Evolutionary conservation across 2,888 invertebrate genomes (phyloP), one percentile per base, ranked within the genome.

Genomic region (Drosophila mimetica): DNA sequence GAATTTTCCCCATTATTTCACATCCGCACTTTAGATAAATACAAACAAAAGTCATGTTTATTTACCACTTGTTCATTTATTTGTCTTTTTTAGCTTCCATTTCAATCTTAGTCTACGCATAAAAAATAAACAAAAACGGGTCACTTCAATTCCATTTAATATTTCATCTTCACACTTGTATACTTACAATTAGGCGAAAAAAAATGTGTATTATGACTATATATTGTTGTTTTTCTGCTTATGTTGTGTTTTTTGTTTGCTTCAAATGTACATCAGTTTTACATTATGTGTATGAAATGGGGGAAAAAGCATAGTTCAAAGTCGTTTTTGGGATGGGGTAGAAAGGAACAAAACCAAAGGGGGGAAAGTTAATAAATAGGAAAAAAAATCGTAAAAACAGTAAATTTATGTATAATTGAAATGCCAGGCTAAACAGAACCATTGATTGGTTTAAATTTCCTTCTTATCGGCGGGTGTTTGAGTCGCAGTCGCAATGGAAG

Each of bases 131-230:
- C 66, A 55, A 58, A 66, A 59, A 55, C 30, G 57, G 57, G 46
- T 34, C 44, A 52, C 72, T 76, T 71, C 42, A 59, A 57, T 58
- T 76, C 48, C 65, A 71, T 71, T 70, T 51, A 63, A 63, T 63
- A 54, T 50, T 66, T 70, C 44, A 52, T 61, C 52, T 63, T 63
- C 47, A 41, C 36, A 70, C 34, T 48, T 63, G 54, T 47, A 57
- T 46, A 54, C 76, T 79, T 82, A 76, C 53, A 74, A 77, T 41
- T 65, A 57, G 63, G 60, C 48, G 57, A 67, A 52, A 59, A 74
- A 70, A 57, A 54, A 51, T 14, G 39, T 54, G 18, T 57, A 46
- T 44, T 57, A 44, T 42, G 44, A 57, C 64, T 51, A 42, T 65
- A 48, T 58, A 48, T 50, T 58, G 30, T 65, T 46, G 36, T 76